Conservation (phyloP, 1,140 invertebrate species). For the Dreissena rostriformis region DNA sequence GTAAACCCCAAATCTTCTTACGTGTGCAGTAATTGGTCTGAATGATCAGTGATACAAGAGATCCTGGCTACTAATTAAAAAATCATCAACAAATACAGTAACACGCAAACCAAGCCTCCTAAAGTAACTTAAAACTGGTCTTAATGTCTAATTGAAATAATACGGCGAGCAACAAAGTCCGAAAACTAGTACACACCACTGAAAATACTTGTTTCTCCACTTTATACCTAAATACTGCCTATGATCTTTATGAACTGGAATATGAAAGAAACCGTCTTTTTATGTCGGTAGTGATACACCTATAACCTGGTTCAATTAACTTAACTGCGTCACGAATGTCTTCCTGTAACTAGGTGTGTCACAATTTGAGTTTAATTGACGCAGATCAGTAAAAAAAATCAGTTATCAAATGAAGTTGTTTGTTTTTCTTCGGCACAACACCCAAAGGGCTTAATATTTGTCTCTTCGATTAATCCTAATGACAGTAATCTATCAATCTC, state of each 20-base stretch:
- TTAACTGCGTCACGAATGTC: slow-evolving; percentile 23
- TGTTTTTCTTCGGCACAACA: not conserved
- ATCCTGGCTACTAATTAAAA: slow-evolving; percentile 47
- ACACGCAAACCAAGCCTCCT: slow-evolving; percentile 34
- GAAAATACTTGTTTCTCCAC: slow-evolving; percentile 20
- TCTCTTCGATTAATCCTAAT: slow-evolving; percentile 19
- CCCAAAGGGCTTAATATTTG: slow-evolving; percentile 15
- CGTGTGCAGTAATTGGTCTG: slow-evolving; percentile 38
- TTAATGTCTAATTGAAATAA: not conserved
- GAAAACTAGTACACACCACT: slow-evolving; percentile 34
- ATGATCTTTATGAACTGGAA: slow-evolving; percentile 25
- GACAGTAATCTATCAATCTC: slow-evolving; percentile 33
- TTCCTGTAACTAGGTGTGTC: not conserved
- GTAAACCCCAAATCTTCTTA: not conserved
- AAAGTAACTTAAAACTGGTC: slow-evolving; percentile 44
- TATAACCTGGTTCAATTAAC: slow-evolving; percentile 33
- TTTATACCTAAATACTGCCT: not conserved
- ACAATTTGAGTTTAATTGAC: slow-evolving; percentile 1
- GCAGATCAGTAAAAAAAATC: too few relatives aligned
- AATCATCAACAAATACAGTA: slow-evolving; percentile 56
- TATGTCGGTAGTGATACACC: not conserved
- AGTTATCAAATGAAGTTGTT: slow-evolving; percentile 20
- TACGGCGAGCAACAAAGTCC: slow-evolving; percentile 43
- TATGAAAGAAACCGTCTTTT: slow-evolving; percentile 55
- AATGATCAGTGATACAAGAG: slow-evolving; percentile 16